phyloP scores from a whole-genome alignment of 2,113 vertebrate genomes.

The Hiodon tergisus region DNA sequence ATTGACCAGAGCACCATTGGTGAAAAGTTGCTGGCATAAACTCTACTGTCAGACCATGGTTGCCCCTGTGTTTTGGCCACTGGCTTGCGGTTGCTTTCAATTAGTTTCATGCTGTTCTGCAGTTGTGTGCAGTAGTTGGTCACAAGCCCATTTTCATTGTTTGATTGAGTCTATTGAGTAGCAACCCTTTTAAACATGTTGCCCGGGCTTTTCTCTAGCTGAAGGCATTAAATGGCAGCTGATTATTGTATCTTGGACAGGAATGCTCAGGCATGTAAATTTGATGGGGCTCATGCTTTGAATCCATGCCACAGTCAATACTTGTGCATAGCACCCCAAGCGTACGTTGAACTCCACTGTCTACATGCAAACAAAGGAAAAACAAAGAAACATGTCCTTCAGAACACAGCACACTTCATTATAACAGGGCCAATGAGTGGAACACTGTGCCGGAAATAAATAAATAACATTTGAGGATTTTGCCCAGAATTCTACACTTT shows the following conservation, averaged over 20 bases:
- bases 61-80: background rate
- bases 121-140: conserved; percentile 5
- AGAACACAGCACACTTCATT: background rate
- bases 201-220: background rate
- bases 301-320: conserved; percentile 42
- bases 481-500: too few species aligned
- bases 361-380: background rate
- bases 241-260: conserved; percentile 39
- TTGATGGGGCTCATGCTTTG: background rate
- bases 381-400: background rate
- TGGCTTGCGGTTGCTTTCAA: background rate
- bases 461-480: too few species aligned
- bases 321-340: conserved; percentile 41
- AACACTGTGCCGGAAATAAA: too few species aligned
- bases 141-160: background rate
- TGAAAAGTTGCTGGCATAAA: too few species aligned
- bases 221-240: conserved; percentile 39
- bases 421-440: too few species aligned
- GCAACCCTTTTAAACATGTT: background rate
- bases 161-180: background rate
- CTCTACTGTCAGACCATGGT: too few species aligned
- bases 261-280: conserved; percentile 39
- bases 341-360: background rate
- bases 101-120: background rate
- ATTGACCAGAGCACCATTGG: background rate